phyloP scores from a whole-genome alignment of 2,113 vertebrate genomes.

The Labeo rohita region DNA sequence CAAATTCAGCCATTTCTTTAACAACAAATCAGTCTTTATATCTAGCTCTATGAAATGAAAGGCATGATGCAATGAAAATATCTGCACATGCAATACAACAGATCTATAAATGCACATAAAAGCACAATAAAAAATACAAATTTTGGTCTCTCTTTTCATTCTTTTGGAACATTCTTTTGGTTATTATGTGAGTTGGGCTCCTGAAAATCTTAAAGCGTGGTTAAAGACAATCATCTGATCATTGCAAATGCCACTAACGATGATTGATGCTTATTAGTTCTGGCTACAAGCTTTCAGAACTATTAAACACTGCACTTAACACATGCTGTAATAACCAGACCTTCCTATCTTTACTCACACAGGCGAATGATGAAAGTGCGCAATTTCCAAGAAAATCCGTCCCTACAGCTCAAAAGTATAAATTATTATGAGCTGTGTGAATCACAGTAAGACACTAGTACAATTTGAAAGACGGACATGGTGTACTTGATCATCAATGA shows the following conservation, averaged over 20 bases:
- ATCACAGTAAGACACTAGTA: background rate
- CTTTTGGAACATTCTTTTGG: background rate
- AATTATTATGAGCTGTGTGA: background rate
- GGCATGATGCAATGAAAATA: background rate
- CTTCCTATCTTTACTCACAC: too few relatives aligned
- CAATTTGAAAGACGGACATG: background rate
- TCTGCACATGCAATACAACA: background rate
- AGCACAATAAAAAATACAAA: background rate
- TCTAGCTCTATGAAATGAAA: background rate
- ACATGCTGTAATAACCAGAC: too few relatives aligned
- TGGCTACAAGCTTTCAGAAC: too few relatives aligned
- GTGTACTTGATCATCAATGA: background rate
- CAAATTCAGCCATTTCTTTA: background rate
- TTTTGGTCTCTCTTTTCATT: background rate
- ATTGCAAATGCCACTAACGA: too few relatives aligned
- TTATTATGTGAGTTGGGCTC: too few relatives aligned
- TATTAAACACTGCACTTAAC: too few relatives aligned
- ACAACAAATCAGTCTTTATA: background rate
- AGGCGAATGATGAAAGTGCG: too few relatives aligned
- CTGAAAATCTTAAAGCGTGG: too few relatives aligned
- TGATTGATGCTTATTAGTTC: too few relatives aligned
- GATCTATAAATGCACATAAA: background rate
- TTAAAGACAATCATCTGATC: too few relatives aligned
- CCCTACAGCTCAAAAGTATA: background rate
- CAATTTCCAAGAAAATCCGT: background rate